These are phyloP conservation scores for Antheraea assamensis DNA, from an alignment of 2,888 invertebrate genomes.

Conservation along the genomic window DNA sequence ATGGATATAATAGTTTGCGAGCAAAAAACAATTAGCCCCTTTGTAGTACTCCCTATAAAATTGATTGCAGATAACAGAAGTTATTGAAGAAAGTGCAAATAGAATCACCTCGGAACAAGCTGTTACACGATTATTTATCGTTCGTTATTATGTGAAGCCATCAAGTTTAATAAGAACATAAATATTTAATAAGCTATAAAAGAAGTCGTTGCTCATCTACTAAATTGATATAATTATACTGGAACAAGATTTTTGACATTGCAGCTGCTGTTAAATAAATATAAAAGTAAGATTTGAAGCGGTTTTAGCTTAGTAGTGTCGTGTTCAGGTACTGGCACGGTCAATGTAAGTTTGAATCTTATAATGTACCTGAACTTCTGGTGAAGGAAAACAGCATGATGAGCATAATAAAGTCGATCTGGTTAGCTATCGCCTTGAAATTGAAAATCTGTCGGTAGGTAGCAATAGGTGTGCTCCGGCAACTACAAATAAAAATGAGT, in stretches of 20 bases:
- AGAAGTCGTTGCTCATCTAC: not conserved
- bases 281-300: not conserved
- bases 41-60: constrained; percentile 69
- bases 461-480: no score
- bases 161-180: not conserved
- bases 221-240: constrained; percentile 1
- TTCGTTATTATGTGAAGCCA: constrained; percentile 19
- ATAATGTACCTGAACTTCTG: no score
- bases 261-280: not conserved
- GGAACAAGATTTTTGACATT: not conserved
- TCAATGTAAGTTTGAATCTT: not conserved
- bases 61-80: constrained; percentile 69
- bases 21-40: constrained; percentile 53
- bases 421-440: no score
- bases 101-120: constrained; percentile 31
- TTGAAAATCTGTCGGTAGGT: no score
- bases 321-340: not conserved
- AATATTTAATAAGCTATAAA: constrained; percentile 6
- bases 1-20: constrained; percentile 65
- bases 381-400: no score
- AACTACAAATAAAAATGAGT: no score
- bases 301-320: not conserved
- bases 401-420: no score
- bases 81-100: constrained; percentile 36
- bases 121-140: constrained; percentile 2